A percentile compares a stretch with the other conserved stretches of the same genome.
These are phyloP conservation scores for Syngnathus acus DNA, from an alignment of 2,797 vertebrate genomes.

Conservation along the genomic window DNA sequence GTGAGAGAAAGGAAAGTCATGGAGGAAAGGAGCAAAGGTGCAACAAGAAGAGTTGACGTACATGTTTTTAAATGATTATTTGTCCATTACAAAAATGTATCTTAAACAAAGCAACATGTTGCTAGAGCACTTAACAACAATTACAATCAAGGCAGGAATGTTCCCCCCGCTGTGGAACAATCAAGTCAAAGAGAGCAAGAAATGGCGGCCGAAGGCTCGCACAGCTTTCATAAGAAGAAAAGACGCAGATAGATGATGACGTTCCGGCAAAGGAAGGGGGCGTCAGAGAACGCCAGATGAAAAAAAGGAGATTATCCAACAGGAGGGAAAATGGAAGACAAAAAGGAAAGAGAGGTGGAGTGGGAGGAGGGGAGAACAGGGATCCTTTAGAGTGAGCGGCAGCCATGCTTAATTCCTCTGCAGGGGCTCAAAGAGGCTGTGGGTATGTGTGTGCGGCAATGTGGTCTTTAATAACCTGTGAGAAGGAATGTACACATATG, in stretches of 20 bases:
- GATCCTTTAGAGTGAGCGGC: conserved; percentile 47
- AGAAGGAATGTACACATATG: conserved; percentile 36
- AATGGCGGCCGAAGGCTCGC: conserved; percentile 17
- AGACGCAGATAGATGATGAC: no score
- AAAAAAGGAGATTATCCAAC: conserved; percentile 45
- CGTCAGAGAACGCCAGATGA: conserved; percentile 12
- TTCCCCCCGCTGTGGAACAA: conserved; percentile 44
- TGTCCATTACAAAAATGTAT: conserved; percentile 2
- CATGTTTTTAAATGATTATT: neutral
- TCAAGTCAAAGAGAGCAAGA: conserved; percentile 21
- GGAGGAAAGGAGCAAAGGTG: conserved; percentile 35
- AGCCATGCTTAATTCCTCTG: conserved; percentile 65
- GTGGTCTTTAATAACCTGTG: conserved; percentile 60
- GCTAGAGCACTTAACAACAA: conserved; percentile 37
- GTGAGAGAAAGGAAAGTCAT: conserved; percentile 62
- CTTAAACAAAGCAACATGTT: conserved; percentile 23
- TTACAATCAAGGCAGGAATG: conserved; percentile 43
- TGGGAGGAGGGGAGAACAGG: conserved; percentile 60
- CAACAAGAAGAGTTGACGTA: neutral
- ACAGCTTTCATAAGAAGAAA: conserved; percentile 29
- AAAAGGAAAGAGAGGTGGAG: conserved; percentile 54
- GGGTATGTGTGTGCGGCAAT: conserved; percentile 33
- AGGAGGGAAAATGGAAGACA: conserved; percentile 59
- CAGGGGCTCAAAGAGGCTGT: conserved; percentile 61
- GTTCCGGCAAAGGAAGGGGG: conserved; percentile 14